Base-by-base conservation (phyloP, 1,140 invertebrate genomes). In the Medauroidea extradentata region DNA sequence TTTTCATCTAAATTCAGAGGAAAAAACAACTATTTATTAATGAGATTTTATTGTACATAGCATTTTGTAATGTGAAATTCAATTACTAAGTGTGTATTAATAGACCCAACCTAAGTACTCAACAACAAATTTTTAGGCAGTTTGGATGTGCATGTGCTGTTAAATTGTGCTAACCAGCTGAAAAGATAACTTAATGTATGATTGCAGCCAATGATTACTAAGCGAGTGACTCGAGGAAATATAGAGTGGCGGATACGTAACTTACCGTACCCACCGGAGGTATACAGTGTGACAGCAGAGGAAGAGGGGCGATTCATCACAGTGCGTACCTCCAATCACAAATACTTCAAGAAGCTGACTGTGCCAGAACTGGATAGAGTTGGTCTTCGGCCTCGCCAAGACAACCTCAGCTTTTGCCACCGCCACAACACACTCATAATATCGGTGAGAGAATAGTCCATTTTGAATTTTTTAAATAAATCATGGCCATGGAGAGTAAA, bases 221-320 rank as follows among this genome's bases (percentile, higher is more conserved):
- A 84, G 73, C 78, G 88, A 63, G 81, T 86, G 23, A 91, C 89
- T 43, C 88, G 84, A 77, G 81, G 79, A 21, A 83, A 81, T 57
- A 73, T 92, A 34, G 89, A 91, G 78, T 91, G 89, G 89, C 79
- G 89, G 64, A 90, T 91, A 64, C 79, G 88, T 63, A 91, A 91
- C 73, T 71, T 91, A 43, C 79, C 85, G 13, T 91, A 89, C 74
- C 79, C 86, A 0, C 75, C 85, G 61, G 80, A 85, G 61, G 80
- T 82, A 0, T 92, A 89, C 74, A 83, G 80, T 16, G 81, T 92
- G 5, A 82, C 73, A 53, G 83, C 81, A 0, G 80, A 86, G 59
- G 67, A 76, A 48, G 79, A 84, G 13, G 80, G 85, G 65, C 82
- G 79, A 39, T 80, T 78, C 53, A 82, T 91, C 43, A 75, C 83